These are phyloP conservation scores for Mesoclemmys tuberculata DNA, from an alignment of 2,113 vertebrate genomes.

Conservation along the genomic window DNA sequence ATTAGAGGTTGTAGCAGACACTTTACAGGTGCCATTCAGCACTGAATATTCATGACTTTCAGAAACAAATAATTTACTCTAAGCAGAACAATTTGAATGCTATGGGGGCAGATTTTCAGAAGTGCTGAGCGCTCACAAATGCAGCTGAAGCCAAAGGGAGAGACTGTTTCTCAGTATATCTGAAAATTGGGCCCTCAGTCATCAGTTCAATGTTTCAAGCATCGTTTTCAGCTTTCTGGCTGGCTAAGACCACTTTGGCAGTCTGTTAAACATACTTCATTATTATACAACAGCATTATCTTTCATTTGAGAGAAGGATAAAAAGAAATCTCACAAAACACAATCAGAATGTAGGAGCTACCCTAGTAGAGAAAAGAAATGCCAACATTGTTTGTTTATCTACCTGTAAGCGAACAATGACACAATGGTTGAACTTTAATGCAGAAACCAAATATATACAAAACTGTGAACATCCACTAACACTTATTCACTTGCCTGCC, in stretches of 20 bases:
- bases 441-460: background rate
- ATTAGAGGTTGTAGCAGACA: background rate
- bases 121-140: background rate
- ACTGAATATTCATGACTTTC: background rate
- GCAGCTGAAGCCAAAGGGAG: background rate
- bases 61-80: background rate
- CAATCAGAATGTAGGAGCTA: background rate
- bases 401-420: background rate
- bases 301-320: background rate
- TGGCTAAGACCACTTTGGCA: background rate
- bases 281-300: background rate
- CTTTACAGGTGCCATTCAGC: background rate
- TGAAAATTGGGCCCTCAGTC: background rate
- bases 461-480: background rate
- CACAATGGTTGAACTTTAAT: background rate
- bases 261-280: background rate
- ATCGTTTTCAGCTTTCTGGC: accelerated
- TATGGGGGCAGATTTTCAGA: background rate
- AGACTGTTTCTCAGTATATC: background rate
- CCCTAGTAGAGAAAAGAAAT: background rate
- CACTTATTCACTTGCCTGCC: background rate
- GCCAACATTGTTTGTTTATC: background rate
- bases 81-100: background rate
- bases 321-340: background rate
- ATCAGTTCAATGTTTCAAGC: background rate